Percentiles rank a stretch among this genome's conserved stretches.
These are phyloP conservation scores for Sebastes alutus DNA, from an alignment of 2,797 vertebrate genomes.

Conservation along the genomic window DNA sequence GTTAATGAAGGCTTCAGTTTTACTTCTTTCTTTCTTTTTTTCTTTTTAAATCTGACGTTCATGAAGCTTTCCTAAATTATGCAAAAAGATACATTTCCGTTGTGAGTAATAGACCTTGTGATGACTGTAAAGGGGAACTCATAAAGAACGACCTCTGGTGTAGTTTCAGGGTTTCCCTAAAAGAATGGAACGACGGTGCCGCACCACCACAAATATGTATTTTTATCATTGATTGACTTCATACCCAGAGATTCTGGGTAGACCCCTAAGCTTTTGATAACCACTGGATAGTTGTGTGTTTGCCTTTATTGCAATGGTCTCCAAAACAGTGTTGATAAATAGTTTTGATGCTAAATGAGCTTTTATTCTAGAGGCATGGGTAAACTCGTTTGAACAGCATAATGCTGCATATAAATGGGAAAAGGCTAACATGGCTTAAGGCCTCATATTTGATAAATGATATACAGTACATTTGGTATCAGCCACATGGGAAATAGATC, in stretches of 20 bases:
- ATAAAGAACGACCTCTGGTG: background rate
- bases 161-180: slow-evolving; percentile 3
- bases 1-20: slow-evolving; percentile 68
- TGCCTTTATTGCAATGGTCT: slow-evolving; percentile 30
- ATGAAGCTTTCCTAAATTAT: slow-evolving; percentile 31
- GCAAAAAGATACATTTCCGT: slow-evolving; percentile 30
- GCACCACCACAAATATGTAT: background rate
- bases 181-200: background rate
- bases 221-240: slow-evolving; percentile 7
- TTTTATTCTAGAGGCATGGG: slow-evolving; percentile 21
- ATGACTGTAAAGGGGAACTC: slow-evolving; percentile 1
- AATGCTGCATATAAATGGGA: slow-evolving; percentile 13
- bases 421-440: slow-evolving; percentile 10
- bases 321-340: slow-evolving; percentile 16
- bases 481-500: slow-evolving; percentile 18
- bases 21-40: slow-evolving; percentile 7
- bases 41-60: slow-evolving; percentile 5
- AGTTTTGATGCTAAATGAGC: slow-evolving; percentile 2
- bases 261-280: slow-evolving; percentile 36
- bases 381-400: background rate
- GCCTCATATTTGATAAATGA: slow-evolving; percentile 6
- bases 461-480: background rate
- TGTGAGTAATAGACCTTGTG: slow-evolving; percentile 5
- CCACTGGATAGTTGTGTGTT: slow-evolving; percentile 64
- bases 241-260: slow-evolving; percentile 21